Evolutionary conservation across 2,113 vertebrate species (phyloP).

Genomic region (Smithornis capensis): DNA sequence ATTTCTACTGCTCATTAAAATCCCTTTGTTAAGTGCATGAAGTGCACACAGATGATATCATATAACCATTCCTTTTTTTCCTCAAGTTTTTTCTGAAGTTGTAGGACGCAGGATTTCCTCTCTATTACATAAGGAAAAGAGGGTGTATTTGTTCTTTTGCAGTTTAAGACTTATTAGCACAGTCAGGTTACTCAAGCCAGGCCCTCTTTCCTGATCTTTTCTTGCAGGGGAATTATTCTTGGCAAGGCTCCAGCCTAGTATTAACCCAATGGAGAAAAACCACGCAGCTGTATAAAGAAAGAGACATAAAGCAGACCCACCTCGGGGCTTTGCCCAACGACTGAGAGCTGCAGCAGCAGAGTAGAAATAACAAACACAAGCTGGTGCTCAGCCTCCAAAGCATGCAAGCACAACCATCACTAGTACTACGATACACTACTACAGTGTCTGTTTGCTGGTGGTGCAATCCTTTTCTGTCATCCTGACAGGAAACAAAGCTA

Average conservation of each 20-base stretch:
- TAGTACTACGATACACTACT: neutral
- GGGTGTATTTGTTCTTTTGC: conserved; percentile 22
- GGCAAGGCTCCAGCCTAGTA: neutral
- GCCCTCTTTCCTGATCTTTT: conserved; percentile 44
- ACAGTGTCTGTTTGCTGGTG: accelerated
- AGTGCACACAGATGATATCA: neutral
- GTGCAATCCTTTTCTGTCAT: accelerated
- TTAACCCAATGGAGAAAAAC: neutral
- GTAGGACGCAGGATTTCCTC: conserved; percentile 53
- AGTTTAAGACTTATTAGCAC: neutral
- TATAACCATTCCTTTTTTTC: neutral
- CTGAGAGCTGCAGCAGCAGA: neutral
- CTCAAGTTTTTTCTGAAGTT: neutral
- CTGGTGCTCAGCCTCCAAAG: neutral
- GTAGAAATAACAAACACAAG: neutral
- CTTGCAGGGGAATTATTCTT: conserved; percentile 46
- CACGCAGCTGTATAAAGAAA: neutral
- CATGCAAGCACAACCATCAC: neutral
- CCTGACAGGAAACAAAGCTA: accelerated
- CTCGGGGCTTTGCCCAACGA: neutral
- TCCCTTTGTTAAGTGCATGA: neutral
- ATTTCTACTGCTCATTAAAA: neutral
- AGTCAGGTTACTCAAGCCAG: neutral
- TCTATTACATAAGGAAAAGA: conserved; percentile 19
- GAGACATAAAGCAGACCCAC: neutral